Base-by-base conservation (phyloP, 2,113 vertebrate species). In the Lepus americanus region DNA sequence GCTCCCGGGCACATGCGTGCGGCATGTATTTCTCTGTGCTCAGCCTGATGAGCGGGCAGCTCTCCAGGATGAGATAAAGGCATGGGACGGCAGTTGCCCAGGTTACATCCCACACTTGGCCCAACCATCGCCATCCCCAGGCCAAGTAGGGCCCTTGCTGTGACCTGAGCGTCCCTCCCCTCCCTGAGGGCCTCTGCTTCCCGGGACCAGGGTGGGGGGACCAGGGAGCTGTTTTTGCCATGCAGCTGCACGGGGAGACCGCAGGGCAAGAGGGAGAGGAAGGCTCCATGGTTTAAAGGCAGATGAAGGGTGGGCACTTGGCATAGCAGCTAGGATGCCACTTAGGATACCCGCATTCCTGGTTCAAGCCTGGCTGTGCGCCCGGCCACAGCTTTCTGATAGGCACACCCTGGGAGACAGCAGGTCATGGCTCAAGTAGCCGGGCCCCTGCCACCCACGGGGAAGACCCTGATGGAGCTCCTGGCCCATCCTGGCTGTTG, bases 141-240 rank as follows among this genome's bases (percentile, higher is more conserved):
- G 14, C 39, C 51, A 49, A 49, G 53, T 14, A 10, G 8, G 39
- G 33, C 11, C 29, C 6, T 19, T 1, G 4, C 3, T 1, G 23
- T 31, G 12, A 3, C 0, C 3, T 59, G 1, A 0, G 4, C 5
- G 6, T 0, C 6, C 13, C 20, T 36, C 14, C 55, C 31, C 11
- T 11, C 64, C 17, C 33, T 10, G 10, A 29, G 49, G 49, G 12
- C 5, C 4, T 0, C 33, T 11, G 9, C 0, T 4, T 17, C 36
- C 29, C 0, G 5, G 19, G 25, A 66, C 66, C 5, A 5, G 13
- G 25, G 6, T 1, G 19, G 44, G 51, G 39, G 5, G 33, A 13
- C 16, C 12, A 44, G 39, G 13, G 0, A 0, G 0, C 23, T 11
- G 11, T 8, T 44, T 27, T 16, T 33, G 11, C 51, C 16, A 10